Percentiles rank a stretch among this genome's conserved stretches.
phyloP scores from a whole-genome alignment of 2,888 invertebrate genomes.

The Drosophila neotestacea region DNA sequence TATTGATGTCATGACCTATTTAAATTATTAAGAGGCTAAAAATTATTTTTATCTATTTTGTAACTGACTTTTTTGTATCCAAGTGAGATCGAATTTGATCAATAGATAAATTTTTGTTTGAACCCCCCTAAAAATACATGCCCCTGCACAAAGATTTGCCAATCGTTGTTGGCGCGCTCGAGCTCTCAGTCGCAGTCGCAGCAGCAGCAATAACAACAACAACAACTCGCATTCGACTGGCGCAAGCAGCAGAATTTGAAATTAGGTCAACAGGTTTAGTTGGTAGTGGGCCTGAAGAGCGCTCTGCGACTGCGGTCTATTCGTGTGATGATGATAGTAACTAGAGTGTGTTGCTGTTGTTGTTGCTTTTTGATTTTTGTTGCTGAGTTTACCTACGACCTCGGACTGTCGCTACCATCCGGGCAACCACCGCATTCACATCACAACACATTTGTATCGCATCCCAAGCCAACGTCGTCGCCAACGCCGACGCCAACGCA shows the following conservation, averaged over 20 bases:
- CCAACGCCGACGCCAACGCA: constrained; percentile 65
- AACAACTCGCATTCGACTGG: constrained; percentile 58
- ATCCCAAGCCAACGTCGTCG: constrained; percentile 36
- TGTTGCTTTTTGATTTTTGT: constrained; percentile 39
- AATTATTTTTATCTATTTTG: too few species aligned
- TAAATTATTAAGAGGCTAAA: too few species aligned
- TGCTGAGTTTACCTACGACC: constrained; percentile 74
- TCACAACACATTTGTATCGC: constrained; percentile 27
- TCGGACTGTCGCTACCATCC: constrained; percentile 72
- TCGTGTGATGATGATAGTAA: constrained; percentile 61
- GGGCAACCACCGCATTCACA: constrained; percentile 51
- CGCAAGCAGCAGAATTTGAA: constrained; percentile 82
- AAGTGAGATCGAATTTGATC: too few species aligned
- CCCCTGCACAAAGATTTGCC: constrained; percentile 75
- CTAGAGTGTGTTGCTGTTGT: constrained; percentile 53
- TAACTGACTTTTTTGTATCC: too few species aligned
- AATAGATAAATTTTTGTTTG: too few species aligned
- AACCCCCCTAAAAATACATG: constrained; percentile 21
- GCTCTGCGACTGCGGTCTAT: constrained; percentile 65
- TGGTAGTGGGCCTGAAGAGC: constrained; percentile 73
- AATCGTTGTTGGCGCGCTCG: constrained; percentile 74
- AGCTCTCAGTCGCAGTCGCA: constrained; percentile 58
- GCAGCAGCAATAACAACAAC: constrained; percentile 55
- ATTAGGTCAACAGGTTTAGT: constrained; percentile 86
- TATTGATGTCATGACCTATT: too few species aligned